Base-by-base conservation (phyloP, 2,113 vertebrate genomes). In the Aspiorhynchus laticeps region DNA sequence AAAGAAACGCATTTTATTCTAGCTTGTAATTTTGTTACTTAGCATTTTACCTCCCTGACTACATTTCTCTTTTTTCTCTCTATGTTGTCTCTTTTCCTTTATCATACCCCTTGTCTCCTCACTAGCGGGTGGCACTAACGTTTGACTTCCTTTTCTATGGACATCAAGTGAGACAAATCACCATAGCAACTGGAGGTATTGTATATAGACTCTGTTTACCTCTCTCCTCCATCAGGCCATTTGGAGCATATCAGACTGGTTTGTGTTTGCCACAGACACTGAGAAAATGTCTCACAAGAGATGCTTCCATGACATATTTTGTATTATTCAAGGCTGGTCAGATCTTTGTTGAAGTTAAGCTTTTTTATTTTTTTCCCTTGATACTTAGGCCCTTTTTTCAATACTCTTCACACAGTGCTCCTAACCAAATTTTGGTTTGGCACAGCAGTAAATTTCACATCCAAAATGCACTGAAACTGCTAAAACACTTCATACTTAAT, bases 91-190 rank as follows among this genome's bases (percentile, higher is more conserved):
- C 10, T 79, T 76, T 46, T 63, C 46, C 76, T 53, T 53, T 8
- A 48, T 43, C 59, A 24, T 69, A 15, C 21, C 53, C 7, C 79
- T n/a, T 81, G 36, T 65, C 69, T 85, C 12, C 87, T 86, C 43
- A 86, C 36, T 89, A 98, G 97, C 95, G 96, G 88, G 95, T 98
- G 85, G 90, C 96, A 12, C 95, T 99, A 69, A 98, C 97, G 56
- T 99, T 99, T 65, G 96, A 98, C 87, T 99, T 99, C 91, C 97
- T 97, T 63, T 99, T 98, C 94, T 99, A 98, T 0, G 98, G 98
- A 80, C 97, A 99, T 94, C 86, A 93, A 92, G 90, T 99, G 92
- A 95, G 96, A 87, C 97, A 98, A 93, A 96, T 99, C 90, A 97
- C 96, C 90, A 95, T 99, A 92, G 97, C 98, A 61, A 99, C 97